Percentiles rank a stretch among this genome's conserved stretches.
Conservation (phyloP, 2,113 vertebrate species). For the Eonycteris spelaea region DNA sequence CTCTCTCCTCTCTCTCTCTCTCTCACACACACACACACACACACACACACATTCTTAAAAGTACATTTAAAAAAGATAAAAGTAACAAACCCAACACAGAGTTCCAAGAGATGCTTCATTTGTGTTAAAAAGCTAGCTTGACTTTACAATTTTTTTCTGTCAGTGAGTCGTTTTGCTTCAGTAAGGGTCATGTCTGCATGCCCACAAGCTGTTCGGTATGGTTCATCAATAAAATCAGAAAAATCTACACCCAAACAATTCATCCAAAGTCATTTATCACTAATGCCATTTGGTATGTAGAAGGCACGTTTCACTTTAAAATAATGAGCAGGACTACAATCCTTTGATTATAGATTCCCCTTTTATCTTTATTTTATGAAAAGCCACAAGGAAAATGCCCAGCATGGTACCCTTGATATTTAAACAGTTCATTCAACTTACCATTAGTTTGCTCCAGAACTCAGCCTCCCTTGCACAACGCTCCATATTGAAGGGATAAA, state of each 20-base stretch:
- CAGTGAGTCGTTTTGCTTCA: constrained; percentile 9
- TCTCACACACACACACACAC: rapidly evolving
- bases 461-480: constrained; percentile 77
- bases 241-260: constrained; percentile 57
- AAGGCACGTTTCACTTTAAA: constrained; percentile 66
- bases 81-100: constrained; percentile 33
- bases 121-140: not conserved
- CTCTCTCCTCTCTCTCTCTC: too few species aligned
- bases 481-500: constrained; percentile 77
- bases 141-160: constrained; percentile 16
- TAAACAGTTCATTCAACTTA: constrained; percentile 79
- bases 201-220: constrained; percentile 49
- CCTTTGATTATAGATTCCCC: constrained; percentile 70
- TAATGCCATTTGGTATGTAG: constrained; percentile 55
- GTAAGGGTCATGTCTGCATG: constrained; percentile 8
- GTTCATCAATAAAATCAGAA: constrained; percentile 42
- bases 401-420: constrained; percentile 63
- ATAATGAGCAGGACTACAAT: constrained; percentile 64
- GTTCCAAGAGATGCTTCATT: not conserved
- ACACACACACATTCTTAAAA: not conserved
- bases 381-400: constrained; percentile 72
- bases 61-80: not conserved
- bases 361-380: constrained; percentile 77
- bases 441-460: constrained; percentile 82
- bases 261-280: constrained; percentile 57